A percentile compares a stretch with the other conserved stretches of the same genome.
Evolutionary conservation across 2,113 vertebrate species (phyloP).

Genomic region (Fregetta grallaria): DNA sequence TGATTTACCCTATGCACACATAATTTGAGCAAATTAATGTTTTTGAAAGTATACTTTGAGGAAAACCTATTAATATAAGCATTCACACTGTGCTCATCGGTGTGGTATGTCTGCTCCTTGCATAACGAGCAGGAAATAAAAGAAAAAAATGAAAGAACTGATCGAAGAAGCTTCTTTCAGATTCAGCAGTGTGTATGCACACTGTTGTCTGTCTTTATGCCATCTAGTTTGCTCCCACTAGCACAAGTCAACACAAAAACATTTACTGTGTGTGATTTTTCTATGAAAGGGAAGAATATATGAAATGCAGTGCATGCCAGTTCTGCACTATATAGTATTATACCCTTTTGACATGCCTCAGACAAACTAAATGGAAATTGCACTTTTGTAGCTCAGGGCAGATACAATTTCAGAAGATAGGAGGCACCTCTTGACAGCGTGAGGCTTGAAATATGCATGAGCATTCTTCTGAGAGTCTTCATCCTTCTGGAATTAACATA

Average conservation of each 20-base stretch:
- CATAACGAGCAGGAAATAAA: neutral
- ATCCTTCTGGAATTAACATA: neutral
- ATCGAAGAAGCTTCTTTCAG: neutral
- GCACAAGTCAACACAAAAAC: neutral
- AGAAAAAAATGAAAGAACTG: neutral
- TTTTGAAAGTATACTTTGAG: neutral
- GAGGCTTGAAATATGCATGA: slow-evolving; percentile 32
- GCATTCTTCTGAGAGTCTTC: neutral
- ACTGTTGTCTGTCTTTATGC: neutral
- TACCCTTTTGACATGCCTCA: neutral
- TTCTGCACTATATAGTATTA: neutral
- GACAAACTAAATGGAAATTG: slow-evolving; percentile 17
- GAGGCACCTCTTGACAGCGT: neutral
- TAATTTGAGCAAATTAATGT: neutral
- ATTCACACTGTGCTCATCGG: neutral
- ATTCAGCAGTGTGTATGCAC: neutral
- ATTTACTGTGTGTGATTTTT: neutral
- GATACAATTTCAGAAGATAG: neutral
- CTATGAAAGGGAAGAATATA: neutral
- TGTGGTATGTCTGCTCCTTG: neutral
- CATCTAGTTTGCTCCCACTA: neutral
- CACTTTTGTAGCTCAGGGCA: neutral
- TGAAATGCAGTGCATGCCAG: neutral
- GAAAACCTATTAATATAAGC: neutral
- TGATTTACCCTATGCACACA: neutral